Conservation (phyloP, 1,140 invertebrate genomes). For the Reticulitermes speratus region DNA sequence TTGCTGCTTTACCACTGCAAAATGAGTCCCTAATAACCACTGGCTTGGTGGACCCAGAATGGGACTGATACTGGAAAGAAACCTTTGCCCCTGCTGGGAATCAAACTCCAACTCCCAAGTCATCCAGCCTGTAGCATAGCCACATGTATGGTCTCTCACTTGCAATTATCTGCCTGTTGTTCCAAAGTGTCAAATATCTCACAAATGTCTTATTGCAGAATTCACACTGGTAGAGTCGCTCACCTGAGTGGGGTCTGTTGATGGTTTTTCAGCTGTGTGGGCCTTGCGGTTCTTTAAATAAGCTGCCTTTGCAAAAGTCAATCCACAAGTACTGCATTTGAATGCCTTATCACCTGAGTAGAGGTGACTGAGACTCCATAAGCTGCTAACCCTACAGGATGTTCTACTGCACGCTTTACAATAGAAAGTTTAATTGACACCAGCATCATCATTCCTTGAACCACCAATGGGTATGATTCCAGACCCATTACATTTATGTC, state of each 20-base stretch:
- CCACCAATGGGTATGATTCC: slow-evolving; percentile 79
- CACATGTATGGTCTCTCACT: too few relatives aligned
- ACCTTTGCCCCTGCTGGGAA: too few relatives aligned
- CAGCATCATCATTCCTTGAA: slow-evolving; percentile 47
- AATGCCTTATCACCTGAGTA: slow-evolving; percentile 87
- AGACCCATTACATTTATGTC: slow-evolving; percentile 83
- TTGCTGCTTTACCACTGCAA: too few relatives aligned
- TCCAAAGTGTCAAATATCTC: slow-evolving; percentile 82
- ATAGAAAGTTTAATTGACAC: slow-evolving; percentile 75
- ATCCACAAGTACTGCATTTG: slow-evolving; percentile 88
- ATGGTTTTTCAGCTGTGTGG: slow-evolving; percentile 78
- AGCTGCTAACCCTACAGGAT: slow-evolving; percentile 75
- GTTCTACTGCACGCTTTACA: slow-evolving; percentile 78
- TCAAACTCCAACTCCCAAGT: too few relatives aligned
- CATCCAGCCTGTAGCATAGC: too few relatives aligned
- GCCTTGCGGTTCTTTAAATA: slow-evolving; percentile 90
- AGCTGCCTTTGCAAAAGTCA: slow-evolving; percentile 88
- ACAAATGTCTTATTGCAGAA: slow-evolving; percentile 89
- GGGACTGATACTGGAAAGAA: too few relatives aligned
- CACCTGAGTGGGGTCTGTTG: slow-evolving; percentile 88
- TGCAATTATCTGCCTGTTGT: slow-evolving; percentile 92
- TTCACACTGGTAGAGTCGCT: slow-evolving; percentile 88
- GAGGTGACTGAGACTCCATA: slow-evolving; percentile 82
- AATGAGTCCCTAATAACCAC: too few relatives aligned
- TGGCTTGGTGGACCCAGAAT: too few relatives aligned